Percentiles rank a stretch among this genome's conserved stretches.
These are phyloP conservation scores for Vanacampus margaritifer DNA, from an alignment of 2,113 vertebrate genomes.

Conservation along the genomic window DNA sequence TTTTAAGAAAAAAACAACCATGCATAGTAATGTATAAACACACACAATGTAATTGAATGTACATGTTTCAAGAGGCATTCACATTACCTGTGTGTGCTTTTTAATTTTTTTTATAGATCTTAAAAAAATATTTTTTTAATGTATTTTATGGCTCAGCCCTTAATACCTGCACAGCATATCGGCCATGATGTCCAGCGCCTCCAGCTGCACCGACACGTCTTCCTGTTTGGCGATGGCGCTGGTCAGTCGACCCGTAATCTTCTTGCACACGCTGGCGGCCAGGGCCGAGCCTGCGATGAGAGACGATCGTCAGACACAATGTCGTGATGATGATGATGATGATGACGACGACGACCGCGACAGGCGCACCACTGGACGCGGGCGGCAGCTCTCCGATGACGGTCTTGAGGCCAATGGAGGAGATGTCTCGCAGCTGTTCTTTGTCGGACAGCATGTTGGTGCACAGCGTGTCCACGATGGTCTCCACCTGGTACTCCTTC, in stretches of 20 bases:
- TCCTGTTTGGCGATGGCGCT: constrained; percentile 99
- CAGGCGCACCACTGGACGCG: constrained; percentile 85
- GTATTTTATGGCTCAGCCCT: neutral
- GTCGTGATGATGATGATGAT: no score
- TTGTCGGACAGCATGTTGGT: constrained; percentile 99
- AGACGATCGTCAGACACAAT: neutral
- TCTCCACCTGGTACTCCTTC: constrained; percentile 99
- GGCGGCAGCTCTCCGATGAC: constrained; percentile 98
- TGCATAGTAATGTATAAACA: no score
- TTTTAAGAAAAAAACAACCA: no score
- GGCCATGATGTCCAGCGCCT: constrained; percentile 98
- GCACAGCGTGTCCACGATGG: constrained; percentile 97
- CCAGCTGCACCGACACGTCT: constrained; percentile 95
- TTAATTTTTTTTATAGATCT: no score
- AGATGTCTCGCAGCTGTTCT: constrained; percentile 96
- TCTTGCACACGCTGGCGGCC: constrained; percentile 98
- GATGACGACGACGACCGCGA: no score
- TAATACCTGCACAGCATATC: constrained; percentile 91
- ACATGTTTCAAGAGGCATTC: no score
- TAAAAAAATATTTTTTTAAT: no score
- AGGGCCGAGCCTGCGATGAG: constrained; percentile 84
- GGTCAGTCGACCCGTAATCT: constrained; percentile 96
- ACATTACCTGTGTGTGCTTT: no score
- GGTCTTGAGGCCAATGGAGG: constrained; percentile 97
- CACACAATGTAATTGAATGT: no score